Evolutionary conservation across 2,888 invertebrate genomes (phyloP).

Genomic region (Ophioninae sp.): DNA sequence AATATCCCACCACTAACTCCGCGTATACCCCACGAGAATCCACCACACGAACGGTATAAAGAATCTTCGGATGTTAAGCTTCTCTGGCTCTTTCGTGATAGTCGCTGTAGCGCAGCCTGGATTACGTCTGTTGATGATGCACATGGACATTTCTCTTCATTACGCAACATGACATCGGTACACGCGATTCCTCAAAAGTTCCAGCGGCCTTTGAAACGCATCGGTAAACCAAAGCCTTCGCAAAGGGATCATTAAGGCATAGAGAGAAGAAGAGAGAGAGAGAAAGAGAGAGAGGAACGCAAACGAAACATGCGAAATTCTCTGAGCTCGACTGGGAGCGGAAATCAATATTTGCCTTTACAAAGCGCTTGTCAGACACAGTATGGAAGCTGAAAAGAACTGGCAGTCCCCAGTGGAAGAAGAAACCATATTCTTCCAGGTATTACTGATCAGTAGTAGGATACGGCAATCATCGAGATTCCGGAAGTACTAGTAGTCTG

Average conservation of each 20-base stretch:
- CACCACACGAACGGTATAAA: slow-evolving; percentile 38
- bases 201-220: slow-evolving; percentile 9
- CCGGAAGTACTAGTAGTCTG: no score
- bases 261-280: no score
- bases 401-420: not conserved
- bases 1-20: slow-evolving; percentile 44
- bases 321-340: not conserved
- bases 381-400: not conserved
- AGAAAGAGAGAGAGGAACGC: not conserved
- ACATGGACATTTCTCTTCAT: slow-evolving; percentile 19
- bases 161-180: slow-evolving; percentile 8
- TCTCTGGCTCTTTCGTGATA: slow-evolving; percentile 6
- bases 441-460: not conserved
- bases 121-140: not conserved
- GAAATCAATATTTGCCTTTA: not conserved
- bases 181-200: slow-evolving; percentile 4
- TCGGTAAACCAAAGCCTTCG: slow-evolving; percentile 13
- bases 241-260: slow-evolving; percentile 6
- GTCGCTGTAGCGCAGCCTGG: not conserved
- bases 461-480: not conserved
- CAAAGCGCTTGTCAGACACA: not conserved
- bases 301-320: not conserved
- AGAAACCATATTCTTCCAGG: not conserved
- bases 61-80: slow-evolving; percentile 50
- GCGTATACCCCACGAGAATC: slow-evolving; percentile 43